These are phyloP conservation scores for Epinephelus malabaricus DNA, from an alignment of 2,797 vertebrate species.

Conservation along the genomic window DNA sequence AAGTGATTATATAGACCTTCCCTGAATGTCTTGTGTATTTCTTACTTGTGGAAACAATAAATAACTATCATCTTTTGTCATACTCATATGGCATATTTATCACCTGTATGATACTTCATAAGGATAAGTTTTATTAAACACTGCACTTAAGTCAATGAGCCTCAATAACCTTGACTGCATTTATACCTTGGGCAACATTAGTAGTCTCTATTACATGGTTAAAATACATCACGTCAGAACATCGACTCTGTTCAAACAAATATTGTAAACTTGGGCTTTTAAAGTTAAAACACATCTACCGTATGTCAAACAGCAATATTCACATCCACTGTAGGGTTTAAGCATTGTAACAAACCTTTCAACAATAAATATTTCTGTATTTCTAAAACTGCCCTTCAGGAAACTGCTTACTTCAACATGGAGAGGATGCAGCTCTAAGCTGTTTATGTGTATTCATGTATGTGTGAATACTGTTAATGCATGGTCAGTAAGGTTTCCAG, in stretches of 20 bases:
- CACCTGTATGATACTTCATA: too few species aligned
- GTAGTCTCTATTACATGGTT: background rate
- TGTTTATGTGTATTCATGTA: background rate
- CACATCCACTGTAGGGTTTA: too few species aligned
- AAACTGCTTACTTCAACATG: background rate
- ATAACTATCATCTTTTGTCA: too few species aligned
- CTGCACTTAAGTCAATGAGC: background rate
- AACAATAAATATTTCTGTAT: background rate
- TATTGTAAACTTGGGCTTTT: too few species aligned
- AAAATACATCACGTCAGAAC: too few species aligned
- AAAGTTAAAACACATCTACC: too few species aligned
- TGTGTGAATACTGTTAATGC: background rate
- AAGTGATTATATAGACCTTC: too few species aligned
- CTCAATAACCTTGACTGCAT: background rate
- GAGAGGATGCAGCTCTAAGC: background rate
- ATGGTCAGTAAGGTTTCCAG: background rate
- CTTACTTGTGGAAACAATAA: background rate
- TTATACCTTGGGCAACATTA: background rate
- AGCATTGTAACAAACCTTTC: too few species aligned
- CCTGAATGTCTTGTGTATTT: too few species aligned
- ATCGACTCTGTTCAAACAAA: too few species aligned
- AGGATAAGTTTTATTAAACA: background rate
- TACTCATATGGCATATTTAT: too few species aligned
- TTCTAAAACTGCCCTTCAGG: background rate
- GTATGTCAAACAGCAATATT: too few species aligned